phyloP scores from a whole-genome alignment of 1,140 invertebrate species.

The Metopolophium dirhodum region DNA sequence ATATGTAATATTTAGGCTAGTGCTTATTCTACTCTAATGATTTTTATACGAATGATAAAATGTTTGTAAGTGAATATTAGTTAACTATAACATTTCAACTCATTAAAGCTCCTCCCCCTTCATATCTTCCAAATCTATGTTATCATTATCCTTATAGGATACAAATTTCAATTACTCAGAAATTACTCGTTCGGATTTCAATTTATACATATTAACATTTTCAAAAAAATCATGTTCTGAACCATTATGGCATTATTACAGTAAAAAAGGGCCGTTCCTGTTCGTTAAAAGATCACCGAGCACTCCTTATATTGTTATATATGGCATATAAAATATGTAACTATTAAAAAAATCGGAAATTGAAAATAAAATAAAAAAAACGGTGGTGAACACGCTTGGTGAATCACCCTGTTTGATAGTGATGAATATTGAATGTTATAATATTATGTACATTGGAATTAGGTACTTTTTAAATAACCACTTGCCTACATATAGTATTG shows the following conservation, averaged over 20 bases:
- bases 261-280: neutral
- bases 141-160: too few relatives aligned
- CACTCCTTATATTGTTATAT: neutral
- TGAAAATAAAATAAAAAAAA: neutral
- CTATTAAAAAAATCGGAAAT: neutral
- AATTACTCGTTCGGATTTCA: neutral
- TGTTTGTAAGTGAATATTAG: too few relatives aligned
- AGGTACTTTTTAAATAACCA: neutral
- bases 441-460: neutral
- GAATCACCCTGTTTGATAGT: neutral
- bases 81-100: too few relatives aligned
- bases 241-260: neutral
- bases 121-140: too few relatives aligned
- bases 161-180: neutral
- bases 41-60: too few relatives aligned
- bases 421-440: neutral
- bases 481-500: neutral
- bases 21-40: neutral
- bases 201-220: too few relatives aligned
- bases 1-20: neutral
- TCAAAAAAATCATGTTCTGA: too few relatives aligned
- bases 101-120: too few relatives aligned
- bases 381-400: neutral
- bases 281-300: neutral
- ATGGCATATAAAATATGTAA: neutral